Evolutionary conservation across 23 tunicate genomes (phyloP).

Genomic region (Halocynthia aurantium): DNA sequence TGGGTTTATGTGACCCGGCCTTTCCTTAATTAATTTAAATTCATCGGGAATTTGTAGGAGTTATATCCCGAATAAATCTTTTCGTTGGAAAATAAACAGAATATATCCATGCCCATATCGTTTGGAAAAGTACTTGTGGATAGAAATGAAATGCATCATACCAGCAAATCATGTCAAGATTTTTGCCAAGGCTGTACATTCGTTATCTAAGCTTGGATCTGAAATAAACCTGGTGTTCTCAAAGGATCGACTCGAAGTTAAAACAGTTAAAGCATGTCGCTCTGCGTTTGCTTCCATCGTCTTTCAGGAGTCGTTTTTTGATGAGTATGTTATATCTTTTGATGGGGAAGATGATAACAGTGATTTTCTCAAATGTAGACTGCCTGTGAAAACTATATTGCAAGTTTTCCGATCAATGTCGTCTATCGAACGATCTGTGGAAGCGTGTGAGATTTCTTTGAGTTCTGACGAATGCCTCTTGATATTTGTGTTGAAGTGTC

Average conservation of each 20-base stretch:
- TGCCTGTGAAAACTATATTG: constrained; percentile 67
- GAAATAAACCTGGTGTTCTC: constrained; percentile 63
- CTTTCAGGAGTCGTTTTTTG: constrained; percentile 53
- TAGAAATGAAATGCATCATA: constrained; percentile 62
- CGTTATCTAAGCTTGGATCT: constrained; percentile 59
- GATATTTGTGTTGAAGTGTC: constrained; percentile 69
- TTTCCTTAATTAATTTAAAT: no score
- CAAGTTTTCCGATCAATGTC: constrained; percentile 91
- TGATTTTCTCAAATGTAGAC: constrained; percentile 48
- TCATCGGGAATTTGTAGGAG: no score
- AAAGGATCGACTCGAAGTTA: constrained; percentile 51
- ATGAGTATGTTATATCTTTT: constrained; percentile 23
- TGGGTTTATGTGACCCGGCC: no score
- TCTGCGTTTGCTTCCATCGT: constrained; percentile 69
- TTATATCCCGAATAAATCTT: no score
- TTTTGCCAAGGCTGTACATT: constrained; percentile 85
- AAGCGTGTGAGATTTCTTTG: constrained; percentile 64
- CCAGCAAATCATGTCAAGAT: constrained; percentile 65
- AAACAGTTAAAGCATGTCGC: constrained; percentile 83
- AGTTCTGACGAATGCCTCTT: constrained; percentile 40
- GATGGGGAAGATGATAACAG: constrained; percentile 23
- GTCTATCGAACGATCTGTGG: constrained; percentile 78
- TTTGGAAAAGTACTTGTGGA: no score
- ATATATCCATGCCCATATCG: no score
- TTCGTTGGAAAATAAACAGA: no score